phyloP scores from a whole-genome alignment of 2,888 invertebrate species.

The Ormia ochracea region DNA sequence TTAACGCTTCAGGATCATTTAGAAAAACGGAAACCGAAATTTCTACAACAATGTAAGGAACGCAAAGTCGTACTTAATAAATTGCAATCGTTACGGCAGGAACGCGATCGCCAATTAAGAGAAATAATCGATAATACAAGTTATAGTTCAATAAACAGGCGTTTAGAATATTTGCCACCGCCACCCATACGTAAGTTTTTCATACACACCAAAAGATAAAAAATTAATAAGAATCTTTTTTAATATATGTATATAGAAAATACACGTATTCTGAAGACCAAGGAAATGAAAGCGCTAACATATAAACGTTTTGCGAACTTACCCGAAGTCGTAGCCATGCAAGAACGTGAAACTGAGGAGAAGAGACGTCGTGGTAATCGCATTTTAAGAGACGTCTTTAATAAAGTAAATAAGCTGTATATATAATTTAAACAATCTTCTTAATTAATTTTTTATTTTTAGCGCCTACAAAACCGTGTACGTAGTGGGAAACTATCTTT shows the following conservation, averaged over 20 bases:
- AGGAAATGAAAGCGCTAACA: conserved; percentile 81
- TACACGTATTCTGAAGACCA: conserved; percentile 78
- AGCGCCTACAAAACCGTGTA: conserved; percentile 75
- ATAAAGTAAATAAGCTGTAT: conserved; percentile 79
- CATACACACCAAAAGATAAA: background rate
- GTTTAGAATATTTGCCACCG: conserved; percentile 73
- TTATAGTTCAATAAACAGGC: conserved; percentile 69
- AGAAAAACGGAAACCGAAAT: conserved; percentile 83
- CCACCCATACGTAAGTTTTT: conserved; percentile 73
- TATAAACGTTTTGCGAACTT: conserved; percentile 82
- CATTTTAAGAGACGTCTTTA: conserved; percentile 86
- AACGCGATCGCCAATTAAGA: conserved; percentile 70
- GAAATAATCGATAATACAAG: conserved; percentile 71
- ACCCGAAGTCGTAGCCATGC: conserved; percentile 84
- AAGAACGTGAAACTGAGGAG: conserved; percentile 80
- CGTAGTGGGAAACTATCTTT: conserved; percentile 73
- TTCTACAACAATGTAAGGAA: conserved; percentile 79
- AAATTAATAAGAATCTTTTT: background rate
- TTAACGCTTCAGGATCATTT: conserved; percentile 83
- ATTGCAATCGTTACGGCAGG: conserved; percentile 71
- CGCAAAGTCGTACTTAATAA: conserved; percentile 72
- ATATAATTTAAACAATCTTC: background rate
- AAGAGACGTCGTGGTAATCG: conserved; percentile 83
- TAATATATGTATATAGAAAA: conserved; percentile 71
- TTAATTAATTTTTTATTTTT: conserved; percentile 27